These are phyloP conservation scores for Cuculus canorus DNA, from an alignment of 2,797 vertebrate species.

Conservation along the genomic window DNA sequence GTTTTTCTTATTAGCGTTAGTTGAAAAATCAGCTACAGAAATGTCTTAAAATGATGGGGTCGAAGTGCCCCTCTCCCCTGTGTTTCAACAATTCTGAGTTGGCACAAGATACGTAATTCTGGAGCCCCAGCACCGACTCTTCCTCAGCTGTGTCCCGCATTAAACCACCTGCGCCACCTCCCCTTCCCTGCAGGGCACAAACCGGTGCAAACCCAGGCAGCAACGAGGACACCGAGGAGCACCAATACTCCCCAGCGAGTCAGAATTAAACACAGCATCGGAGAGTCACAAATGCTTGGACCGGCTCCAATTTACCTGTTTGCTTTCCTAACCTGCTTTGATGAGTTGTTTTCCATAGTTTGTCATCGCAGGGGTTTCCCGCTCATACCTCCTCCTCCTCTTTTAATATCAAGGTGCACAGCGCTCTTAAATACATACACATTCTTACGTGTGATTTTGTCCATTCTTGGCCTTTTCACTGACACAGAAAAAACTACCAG, in stretches of 20 bases:
- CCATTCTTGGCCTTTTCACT: background rate
- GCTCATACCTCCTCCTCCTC: background rate
- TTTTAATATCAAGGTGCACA: background rate
- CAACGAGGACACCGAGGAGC: rapidly evolving
- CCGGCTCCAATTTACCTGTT: background rate
- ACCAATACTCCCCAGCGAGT: rapidly evolving
- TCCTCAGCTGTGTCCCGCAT: background rate
- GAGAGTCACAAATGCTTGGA: rapidly evolving
- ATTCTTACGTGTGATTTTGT: background rate
- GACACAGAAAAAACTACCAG: background rate
- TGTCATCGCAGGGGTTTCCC: background rate
- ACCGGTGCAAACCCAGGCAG: background rate
- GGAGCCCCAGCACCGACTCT: background rate
- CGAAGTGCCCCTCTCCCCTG: background rate
- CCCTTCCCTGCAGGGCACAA: background rate
- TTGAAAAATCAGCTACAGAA: slow-evolving; percentile 57
- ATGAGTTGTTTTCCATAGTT: background rate
- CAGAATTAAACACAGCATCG: background rate
- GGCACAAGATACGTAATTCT: background rate
- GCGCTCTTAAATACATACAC: background rate
- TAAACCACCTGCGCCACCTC: background rate
- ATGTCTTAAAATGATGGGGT: background rate
- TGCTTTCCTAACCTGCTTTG: background rate
- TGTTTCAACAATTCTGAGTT: slow-evolving; percentile 13
- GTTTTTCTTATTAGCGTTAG: slow-evolving; percentile 15